Base-by-base conservation (phyloP, 1,140 invertebrate genomes). In the Drusus annulatus region DNA sequence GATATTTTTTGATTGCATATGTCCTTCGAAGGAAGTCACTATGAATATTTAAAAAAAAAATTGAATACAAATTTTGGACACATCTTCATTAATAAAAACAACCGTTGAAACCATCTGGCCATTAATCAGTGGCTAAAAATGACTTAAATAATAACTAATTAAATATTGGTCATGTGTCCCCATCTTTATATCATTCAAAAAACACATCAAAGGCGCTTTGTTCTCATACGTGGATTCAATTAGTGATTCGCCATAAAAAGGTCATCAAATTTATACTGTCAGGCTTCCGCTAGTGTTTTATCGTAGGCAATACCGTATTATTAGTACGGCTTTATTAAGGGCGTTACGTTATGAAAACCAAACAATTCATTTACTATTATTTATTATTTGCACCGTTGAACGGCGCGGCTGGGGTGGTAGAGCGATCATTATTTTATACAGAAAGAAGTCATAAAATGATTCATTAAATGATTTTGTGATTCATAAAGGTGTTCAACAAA, bases 181-280 rank as follows among this genome's bases (percentile, higher is more conserved):
- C 36, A 60, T 19, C 56, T 60, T 6, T 16, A 60, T 8, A 2
- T 10, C 56, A 13, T 7, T 60, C 7, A 23, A 60, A 60, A 21
- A 60, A 60, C 62, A 23, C 60, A 63, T 63, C 60, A 63, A 63
- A 63, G 36, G 23, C 19, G 62, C 62, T 16, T 65, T 65, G 62
- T 65, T 31, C 62, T 65, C 62, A 28, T 65, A 65, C 28, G 62
- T 65, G 62, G 62, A 65, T 65, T 65, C 62, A 65, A 65, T 65
- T 65, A 65, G 62, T 65, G 62, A 65, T 65, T 65, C 62, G 62
- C 16, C 62, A 65, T 65, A 65, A 65, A 65, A 65, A 65, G 62
- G 62, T 65, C 62, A 65, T 65, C 62, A 65, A 65, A 65, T 65
- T 65, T 65, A 65, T 65, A 65, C 28, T 65, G 25, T 28, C 25